Base-by-base conservation (phyloP, 2,888 invertebrate genomes). In the Synergus laeviventris region DNA sequence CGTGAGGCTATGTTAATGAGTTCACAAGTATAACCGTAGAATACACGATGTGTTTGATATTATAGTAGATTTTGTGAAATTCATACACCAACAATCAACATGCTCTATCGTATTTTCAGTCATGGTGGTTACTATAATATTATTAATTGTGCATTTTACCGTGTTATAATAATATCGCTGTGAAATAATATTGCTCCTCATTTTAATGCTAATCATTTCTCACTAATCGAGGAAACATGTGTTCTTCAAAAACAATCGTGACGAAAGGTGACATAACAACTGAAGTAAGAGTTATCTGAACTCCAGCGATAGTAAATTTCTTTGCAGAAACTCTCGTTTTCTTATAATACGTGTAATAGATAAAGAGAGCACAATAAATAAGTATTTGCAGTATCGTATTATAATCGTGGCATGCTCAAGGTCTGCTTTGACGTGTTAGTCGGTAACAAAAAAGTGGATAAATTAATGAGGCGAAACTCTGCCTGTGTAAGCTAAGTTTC, bases 381-480 rank as follows among this genome's bases (percentile, higher is more conserved):
- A 62, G 49, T 70, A 45, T 49, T n/a, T 70, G 49, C 31, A 45
- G 16, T 70, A 70, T 49, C 70, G 45, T 70, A 70, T 70, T 70
- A 70, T 70, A 49, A 70, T 31, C 70, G 70, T 70, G 45, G 70
- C 49, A 70, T 70, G 70, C 16, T 66, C 66, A 66, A 66, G 66
- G 66, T 45, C 49, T 36, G n/a, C 70, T 70, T 70, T 70, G 70
- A 70, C 70, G 70, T 70, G 70, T 70, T 42, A 70, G n/a, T 66
- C 31, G 31, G 49, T 70, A 31, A 70, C 70, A 70, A 70, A 70
- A 70, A 70, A 70, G 45, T 70, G 70, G n/a, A 70, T 70, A 70
- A 70, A 49, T 70, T 70, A 45, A 70, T 70, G 70, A 70, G 49
- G 49, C 45, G 31, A 70, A 45, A 70, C 49, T 31, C n/a, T 49